phyloP scores from a whole-genome alignment of 2,113 vertebrate genomes.

The Festucalex cinctus region DNA sequence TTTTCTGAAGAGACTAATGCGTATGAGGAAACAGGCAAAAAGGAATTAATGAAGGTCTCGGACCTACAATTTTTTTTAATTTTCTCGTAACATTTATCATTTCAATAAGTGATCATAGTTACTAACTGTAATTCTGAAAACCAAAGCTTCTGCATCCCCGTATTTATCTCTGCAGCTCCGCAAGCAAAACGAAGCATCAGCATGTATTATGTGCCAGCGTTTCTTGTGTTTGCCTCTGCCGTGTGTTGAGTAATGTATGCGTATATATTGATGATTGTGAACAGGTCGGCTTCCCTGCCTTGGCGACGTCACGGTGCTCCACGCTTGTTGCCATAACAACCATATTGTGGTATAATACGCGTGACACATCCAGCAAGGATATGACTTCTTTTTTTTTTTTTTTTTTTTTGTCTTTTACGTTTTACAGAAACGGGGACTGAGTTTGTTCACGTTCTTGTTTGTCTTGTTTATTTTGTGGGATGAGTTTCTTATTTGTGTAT shows the following conservation, averaged over 20 bases:
- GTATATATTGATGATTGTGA: conserved; percentile 20
- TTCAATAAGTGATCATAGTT: too few species aligned
- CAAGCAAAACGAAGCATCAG: neutral
- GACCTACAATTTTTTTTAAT: neutral
- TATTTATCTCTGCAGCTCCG: neutral
- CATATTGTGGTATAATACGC: conserved; percentile 32
- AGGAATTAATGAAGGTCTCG: neutral
- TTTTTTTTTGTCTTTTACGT: too few species aligned
- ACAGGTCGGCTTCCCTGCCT: conserved; percentile 9
- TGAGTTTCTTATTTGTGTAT: neutral
- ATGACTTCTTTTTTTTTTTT: conserved; percentile 3
- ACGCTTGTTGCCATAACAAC: conserved; percentile 20
- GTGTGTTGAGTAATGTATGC: conserved; percentile 15
- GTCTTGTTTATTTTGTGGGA: conserved; percentile 5
- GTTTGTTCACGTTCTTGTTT: neutral
- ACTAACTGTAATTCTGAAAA: neutral
- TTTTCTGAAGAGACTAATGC: neutral
- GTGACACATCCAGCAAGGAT: conserved; percentile 24
- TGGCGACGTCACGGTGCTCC: neutral
- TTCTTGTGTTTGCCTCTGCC: conserved; percentile 3
- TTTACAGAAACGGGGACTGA: neutral
- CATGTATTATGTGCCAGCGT: conserved; percentile 16
- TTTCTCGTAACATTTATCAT: neutral
- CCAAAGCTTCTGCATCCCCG: neutral
- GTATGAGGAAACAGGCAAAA: neutral